A percentile compares a stretch with the other conserved stretches of the same genome.
These are phyloP conservation scores for Odobenus rosmarus DNA, from an alignment of 2,113 vertebrate genomes.

Conservation along the genomic window DNA sequence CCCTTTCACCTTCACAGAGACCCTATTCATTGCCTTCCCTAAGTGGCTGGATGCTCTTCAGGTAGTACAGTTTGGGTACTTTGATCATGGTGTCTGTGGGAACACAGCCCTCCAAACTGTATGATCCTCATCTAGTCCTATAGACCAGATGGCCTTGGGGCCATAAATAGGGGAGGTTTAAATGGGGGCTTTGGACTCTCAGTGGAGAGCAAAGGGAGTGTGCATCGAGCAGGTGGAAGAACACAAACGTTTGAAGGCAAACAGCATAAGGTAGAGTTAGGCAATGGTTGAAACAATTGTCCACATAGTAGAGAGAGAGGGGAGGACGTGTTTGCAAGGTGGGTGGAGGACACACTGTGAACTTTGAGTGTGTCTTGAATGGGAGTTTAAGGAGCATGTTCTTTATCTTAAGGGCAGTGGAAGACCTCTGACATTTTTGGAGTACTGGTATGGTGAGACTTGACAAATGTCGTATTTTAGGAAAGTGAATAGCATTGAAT, in stretches of 20 bases:
- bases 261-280: background rate
- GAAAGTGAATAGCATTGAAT: background rate
- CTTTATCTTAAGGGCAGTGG: background rate
- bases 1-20: background rate
- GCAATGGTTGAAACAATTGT: background rate
- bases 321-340: background rate
- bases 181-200: background rate
- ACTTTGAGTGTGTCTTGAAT: background rate
- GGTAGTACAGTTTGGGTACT: background rate
- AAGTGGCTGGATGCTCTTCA: background rate
- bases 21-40: background rate
- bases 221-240: background rate
- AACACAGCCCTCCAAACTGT: background rate
- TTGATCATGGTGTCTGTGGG: background rate
- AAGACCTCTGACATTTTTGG: background rate
- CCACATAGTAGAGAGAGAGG: background rate
- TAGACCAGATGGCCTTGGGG: background rate
- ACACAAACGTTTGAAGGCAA: background rate
- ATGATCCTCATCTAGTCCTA: background rate
- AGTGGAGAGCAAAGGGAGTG: background rate
- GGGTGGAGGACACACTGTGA: background rate
- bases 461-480: background rate
- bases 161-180: background rate
- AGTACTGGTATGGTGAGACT: background rate
- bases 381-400: background rate